Evolutionary conservation across 2,113 vertebrate species (phyloP).

Genomic region (Poeciliopsis prolifica): DNA sequence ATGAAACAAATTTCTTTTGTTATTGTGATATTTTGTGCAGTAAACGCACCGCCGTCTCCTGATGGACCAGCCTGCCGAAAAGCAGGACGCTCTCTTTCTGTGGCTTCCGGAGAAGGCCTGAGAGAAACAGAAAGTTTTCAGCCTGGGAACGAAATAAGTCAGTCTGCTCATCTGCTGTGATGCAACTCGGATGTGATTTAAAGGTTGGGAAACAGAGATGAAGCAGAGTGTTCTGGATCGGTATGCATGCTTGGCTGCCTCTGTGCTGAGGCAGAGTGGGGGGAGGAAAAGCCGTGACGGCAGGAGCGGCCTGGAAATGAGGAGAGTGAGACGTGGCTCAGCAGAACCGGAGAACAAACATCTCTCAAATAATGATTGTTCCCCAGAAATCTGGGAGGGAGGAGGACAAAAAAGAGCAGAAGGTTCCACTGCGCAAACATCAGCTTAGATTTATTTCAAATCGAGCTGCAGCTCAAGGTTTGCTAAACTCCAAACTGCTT

Average conservation of each 20-base stretch:
- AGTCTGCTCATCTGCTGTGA: conserved; percentile 46
- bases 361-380: background rate
- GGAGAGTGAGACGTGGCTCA: conserved; percentile 38
- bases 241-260: conserved; percentile 72
- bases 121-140: conserved; percentile 36
- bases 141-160: conserved; percentile 26
- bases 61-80: too few relatives aligned
- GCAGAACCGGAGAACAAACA: conserved; percentile 28
- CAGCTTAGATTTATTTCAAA: conserved; percentile 18
- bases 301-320: conserved; percentile 50
- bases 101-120: background rate
- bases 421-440: conserved; percentile 30
- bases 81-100: background rate
- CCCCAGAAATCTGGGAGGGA: background rate
- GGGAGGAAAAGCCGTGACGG: conserved; percentile 28
- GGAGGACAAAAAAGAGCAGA: background rate
- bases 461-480: conserved; percentile 26
- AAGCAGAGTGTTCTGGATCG: conserved; percentile 75
- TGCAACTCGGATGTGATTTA: conserved; percentile 75
- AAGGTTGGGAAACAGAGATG: conserved; percentile 69
- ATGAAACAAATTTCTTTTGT: too few relatives aligned
- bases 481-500: conserved; percentile 24
- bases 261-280: conserved; percentile 35
- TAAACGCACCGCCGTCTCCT: too few relatives aligned
- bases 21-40: too few relatives aligned